A percentile compares a stretch with the other conserved stretches of the same genome.
These are phyloP conservation scores for Kuschelorhynchus macadamiae DNA, from an alignment of 2,888 invertebrate species.

Conservation along the genomic window DNA sequence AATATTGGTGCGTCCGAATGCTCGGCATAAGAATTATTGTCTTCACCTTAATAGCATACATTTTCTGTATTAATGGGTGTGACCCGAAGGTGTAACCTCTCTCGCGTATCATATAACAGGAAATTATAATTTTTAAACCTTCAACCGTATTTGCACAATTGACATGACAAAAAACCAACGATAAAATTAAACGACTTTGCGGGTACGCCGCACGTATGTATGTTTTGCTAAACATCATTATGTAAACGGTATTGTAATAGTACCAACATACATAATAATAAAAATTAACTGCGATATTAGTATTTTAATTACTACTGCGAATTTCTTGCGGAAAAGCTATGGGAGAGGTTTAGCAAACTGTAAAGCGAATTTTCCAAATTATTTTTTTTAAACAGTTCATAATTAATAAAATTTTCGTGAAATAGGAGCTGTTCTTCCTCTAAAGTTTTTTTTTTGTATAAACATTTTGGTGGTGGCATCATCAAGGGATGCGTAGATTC, in stretches of 20 bases:
- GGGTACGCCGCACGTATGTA: conserved; percentile 9
- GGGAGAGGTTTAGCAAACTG: conserved; percentile 11
- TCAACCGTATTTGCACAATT: neutral
- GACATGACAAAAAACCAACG: conserved; percentile 17
- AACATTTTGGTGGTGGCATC: too few species aligned
- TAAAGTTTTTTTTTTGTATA: too few species aligned
- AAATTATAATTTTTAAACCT: too few species aligned
- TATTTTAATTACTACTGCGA: conserved; percentile 25
- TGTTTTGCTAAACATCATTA: conserved; percentile 24
- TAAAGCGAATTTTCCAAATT: neutral
- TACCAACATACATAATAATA: conserved; percentile 35
- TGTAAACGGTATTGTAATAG: conserved; percentile 34
- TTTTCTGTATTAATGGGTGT: too few species aligned
- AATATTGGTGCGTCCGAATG: too few species aligned
- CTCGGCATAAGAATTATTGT: too few species aligned
- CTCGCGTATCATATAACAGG: too few species aligned
- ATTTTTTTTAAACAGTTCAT: neutral
- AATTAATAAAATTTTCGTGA: too few species aligned
- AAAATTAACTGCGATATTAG: conserved; percentile 35
- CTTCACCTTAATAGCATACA: too few species aligned
- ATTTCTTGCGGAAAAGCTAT: conserved; percentile 16
- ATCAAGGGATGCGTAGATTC: too few species aligned
- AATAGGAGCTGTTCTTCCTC: too few species aligned
- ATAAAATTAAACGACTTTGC: conserved; percentile 25
- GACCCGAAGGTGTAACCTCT: too few species aligned